A percentile compares a stretch with the other conserved stretches of the same genome.
Conservation (phyloP, 2,113 vertebrate genomes). For the Podiceps cristatus region DNA sequence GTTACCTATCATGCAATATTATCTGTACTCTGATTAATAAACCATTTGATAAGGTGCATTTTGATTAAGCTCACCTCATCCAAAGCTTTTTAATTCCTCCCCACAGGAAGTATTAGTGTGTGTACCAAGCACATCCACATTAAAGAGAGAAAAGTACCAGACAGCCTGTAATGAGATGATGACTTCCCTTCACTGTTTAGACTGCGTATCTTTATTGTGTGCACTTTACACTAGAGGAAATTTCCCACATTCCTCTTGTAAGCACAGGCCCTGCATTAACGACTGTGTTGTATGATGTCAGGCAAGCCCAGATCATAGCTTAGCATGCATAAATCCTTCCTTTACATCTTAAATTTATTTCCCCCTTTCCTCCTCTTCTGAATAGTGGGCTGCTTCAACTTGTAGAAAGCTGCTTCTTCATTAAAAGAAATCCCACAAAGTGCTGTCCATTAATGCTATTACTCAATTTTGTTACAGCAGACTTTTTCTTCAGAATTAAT, state of each 20-base stretch:
- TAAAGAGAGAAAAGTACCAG: background rate
- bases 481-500: conserved; percentile 28
- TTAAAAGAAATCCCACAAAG: background rate
- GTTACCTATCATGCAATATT: conserved; percentile 55
- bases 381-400: conserved; percentile 6
- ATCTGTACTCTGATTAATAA: conserved; percentile 54
- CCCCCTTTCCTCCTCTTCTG: conserved; percentile 2
- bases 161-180: background rate
- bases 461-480: background rate
- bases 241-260: background rate
- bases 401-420: conserved; percentile 6
- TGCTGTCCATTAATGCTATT: conserved; percentile 4
- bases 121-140: background rate
- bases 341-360: background rate
- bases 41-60: conserved; percentile 55
- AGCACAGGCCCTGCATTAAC: background rate
- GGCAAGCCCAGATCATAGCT: conserved; percentile 61
- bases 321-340: conserved; percentile 23
- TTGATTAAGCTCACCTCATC: background rate
- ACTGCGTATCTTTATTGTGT: background rate
- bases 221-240: background rate
- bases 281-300: background rate
- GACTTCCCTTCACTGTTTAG: conserved; percentile 39
- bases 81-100: conserved; percentile 35
- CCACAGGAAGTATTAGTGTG: background rate